A percentile compares a stretch with the other conserved stretches of the same genome.
phyloP scores from a whole-genome alignment of 1,140 invertebrate species.

The Ooceraea biroi region DNA sequence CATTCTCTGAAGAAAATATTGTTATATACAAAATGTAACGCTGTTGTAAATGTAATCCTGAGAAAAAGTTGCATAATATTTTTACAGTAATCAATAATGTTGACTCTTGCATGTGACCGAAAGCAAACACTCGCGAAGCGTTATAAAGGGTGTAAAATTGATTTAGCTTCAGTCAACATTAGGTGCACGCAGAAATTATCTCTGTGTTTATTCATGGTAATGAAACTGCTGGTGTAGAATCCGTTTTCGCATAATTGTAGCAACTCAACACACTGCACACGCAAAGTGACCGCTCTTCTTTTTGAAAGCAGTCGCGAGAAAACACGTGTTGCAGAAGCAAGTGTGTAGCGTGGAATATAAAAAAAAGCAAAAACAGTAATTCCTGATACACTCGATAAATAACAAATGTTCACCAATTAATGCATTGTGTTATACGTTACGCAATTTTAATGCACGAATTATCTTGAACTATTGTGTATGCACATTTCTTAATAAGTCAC shows the following conservation, averaged over 20 bases:
- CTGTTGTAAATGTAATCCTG: no score
- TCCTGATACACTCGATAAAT: not conserved
- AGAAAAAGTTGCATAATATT: constrained; percentile 3
- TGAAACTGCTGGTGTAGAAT: not conserved
- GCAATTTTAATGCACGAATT: not conserved
- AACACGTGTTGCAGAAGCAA: constrained; percentile 41
- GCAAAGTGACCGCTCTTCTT: not conserved
- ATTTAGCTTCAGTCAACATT: no score
- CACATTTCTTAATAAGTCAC: constrained; percentile 24
- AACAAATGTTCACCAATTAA: constrained; percentile 3
- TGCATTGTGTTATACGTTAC: no score
- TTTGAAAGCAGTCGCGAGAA: not conserved
- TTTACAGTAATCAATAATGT: not conserved
- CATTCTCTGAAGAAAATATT: constrained; percentile 30
- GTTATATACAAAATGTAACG: not conserved
- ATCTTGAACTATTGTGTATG: not conserved
- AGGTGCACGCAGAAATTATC: not conserved
- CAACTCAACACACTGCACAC: no score
- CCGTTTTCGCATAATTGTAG: not conserved
- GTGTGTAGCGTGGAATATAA: not conserved
- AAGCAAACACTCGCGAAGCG: constrained; percentile 50
- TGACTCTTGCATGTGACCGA: constrained; percentile 28
- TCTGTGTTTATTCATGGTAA: not conserved
- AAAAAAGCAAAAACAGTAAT: not conserved
- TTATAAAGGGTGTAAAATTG: no score